Percentiles rank a stretch among this genome's conserved stretches.
Evolutionary conservation across 1,140 invertebrate genomes (phyloP).

Genomic region (Drosophila gunungcola): DNA sequence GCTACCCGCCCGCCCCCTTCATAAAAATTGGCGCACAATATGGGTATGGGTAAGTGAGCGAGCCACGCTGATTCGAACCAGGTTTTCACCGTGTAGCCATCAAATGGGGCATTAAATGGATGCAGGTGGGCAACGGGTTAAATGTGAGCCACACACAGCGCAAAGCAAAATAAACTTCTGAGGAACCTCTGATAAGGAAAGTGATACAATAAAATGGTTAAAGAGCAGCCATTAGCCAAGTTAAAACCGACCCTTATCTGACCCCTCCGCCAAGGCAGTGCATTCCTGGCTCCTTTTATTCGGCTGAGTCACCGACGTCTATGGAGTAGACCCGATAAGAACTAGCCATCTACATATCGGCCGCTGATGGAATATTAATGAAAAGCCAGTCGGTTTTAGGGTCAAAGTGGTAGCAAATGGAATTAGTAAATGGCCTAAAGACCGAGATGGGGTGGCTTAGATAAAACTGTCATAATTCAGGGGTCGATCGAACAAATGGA

Average conservation of each 20-base stretch:
- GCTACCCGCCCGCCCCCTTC: slow-evolving; percentile 32
- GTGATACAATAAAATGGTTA: slow-evolving; percentile 78
- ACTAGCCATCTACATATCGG: slow-evolving; percentile 26
- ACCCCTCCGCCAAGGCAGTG: slow-evolving; percentile 5
- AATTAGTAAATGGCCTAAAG: slow-evolving; percentile 60
- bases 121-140: slow-evolving; percentile 49
- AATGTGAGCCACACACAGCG: slow-evolving; percentile 42
- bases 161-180: slow-evolving; percentile 6
- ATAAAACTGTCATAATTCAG: slow-evolving; percentile 44
- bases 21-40: slow-evolving; percentile 75
- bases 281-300: slow-evolving; percentile 34
- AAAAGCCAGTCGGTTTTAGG: slow-evolving; percentile 43
- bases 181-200: slow-evolving; percentile 65
- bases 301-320: slow-evolving; percentile 64
- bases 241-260: slow-evolving; percentile 52
- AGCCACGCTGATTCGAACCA: slow-evolving; percentile 58
- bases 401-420: slow-evolving; percentile 71
- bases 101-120: slow-evolving; percentile 42
- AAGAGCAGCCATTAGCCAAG: slow-evolving; percentile 80
- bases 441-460: slow-evolving; percentile 49
- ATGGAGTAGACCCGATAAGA: slow-evolving; percentile 46
- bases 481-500: slow-evolving; percentile 41
- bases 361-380: slow-evolving; percentile 71
- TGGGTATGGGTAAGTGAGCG: slow-evolving; percentile 30
- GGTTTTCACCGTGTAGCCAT: slow-evolving; percentile 58